Evolutionary conservation across 2,888 invertebrate species (phyloP), one percentile per base, ranked within the genome.

Genomic region (Noctua fimbriata): DNA sequence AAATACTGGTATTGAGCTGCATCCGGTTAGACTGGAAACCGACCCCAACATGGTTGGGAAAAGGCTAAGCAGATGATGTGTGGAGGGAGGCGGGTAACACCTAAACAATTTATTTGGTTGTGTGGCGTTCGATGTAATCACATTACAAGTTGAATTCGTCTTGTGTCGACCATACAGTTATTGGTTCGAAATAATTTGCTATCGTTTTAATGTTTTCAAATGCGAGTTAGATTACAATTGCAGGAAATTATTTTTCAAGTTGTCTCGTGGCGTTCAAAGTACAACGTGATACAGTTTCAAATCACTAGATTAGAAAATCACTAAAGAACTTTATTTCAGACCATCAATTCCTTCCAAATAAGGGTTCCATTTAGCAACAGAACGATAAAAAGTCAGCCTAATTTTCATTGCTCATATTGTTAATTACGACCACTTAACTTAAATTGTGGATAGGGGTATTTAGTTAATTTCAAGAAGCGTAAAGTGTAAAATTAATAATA

Each of bases 101-200:
- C 60, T 69, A 16, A 58, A 58, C 49, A 52, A 66, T 77, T 70
- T 41, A 32, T 82, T 76, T 71, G 58, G 55, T 82, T 47, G 47
- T 36, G n/a, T 58, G 47, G 44, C 21, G 18, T 32, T 74, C 7
- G 6, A 60, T 74, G 66, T 63, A 60, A n/a, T n/a, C n/a, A n/a
- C n/a, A 84, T 86, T 80, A 81, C 75, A 76, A 86, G 81, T 75
- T 47, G 52, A 24, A 5, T 41, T 3, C 5, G 36, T 36, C 2
- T 1, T 32, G n/a, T n/a, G n/a, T n/a, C n/a, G n/a, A 21, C 28
- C 49, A 14, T 18, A 36, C 12, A 28, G 14, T 21, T 12, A 24
- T n/a, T 12, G 28, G 2, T 73, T 55, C 7, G 1, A 18, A 16
- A 28, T 16, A 1, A 2, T 2, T 32, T 32, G 32, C 2, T 32